Percentiles rank a stretch among this genome's conserved stretches.
These are phyloP conservation scores for Neosalanx taihuensis DNA, from an alignment of 2,797 vertebrate genomes.

Conservation along the genomic window DNA sequence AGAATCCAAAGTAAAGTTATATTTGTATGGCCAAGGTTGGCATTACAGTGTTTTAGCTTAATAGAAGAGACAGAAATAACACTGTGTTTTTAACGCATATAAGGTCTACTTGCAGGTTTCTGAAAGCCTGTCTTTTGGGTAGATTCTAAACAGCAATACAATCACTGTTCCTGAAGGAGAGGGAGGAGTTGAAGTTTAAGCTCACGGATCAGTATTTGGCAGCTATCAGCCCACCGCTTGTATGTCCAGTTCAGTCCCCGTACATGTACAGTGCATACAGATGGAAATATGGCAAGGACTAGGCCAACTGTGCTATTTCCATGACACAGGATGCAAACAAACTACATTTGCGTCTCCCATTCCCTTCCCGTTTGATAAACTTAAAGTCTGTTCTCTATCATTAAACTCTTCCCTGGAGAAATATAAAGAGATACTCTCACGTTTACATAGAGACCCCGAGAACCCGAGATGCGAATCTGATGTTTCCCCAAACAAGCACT, in stretches of 20 bases:
- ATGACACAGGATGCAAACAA: no score
- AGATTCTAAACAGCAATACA: neutral
- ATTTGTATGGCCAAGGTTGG: constrained; percentile 10
- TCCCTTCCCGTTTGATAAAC: neutral
- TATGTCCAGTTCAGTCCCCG: neutral
- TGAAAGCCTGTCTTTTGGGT: constrained; percentile 1
- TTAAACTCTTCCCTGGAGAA: neutral
- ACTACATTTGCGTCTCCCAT: neutral
- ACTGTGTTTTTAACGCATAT: neutral
- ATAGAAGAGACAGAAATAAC: neutral
- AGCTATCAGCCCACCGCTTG: neutral
- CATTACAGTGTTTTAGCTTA: constrained; percentile 18
- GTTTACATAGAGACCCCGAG: neutral
- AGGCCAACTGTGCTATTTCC: no score
- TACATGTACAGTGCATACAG: neutral
- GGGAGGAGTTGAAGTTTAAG: neutral
- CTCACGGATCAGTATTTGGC: constrained; percentile 14
- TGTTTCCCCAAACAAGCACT: constrained; percentile 14
- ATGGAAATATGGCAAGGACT: neutral
- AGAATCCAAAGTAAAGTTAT: neutral
- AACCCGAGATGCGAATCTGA: constrained; percentile 15
- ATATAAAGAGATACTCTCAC: neutral
- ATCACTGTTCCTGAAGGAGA: neutral
- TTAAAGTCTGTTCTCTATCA: neutral
- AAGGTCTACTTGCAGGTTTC: neutral